Conservation (phyloP, 2,113 vertebrate species). For the Aldabrachelys gigantea region DNA sequence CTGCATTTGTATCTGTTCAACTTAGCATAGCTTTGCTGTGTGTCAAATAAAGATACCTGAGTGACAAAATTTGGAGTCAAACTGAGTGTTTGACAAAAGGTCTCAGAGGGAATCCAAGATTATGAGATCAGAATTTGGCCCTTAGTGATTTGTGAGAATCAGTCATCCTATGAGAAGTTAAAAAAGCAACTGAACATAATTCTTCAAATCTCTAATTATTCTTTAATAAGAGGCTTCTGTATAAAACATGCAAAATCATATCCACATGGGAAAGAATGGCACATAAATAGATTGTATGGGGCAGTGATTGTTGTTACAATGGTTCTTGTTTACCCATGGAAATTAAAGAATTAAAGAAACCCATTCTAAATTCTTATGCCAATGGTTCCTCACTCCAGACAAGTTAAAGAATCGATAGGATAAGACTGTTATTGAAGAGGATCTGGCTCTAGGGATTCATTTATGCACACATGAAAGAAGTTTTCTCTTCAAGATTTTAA, state of each 20-base stretch:
- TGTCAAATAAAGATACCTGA: not conserved
- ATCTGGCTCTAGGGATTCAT: not conserved
- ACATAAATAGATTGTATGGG: not conserved
- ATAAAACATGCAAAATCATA: not conserved
- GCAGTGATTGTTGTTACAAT: not conserved
- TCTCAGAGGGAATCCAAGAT: not conserved
- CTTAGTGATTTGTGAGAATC: not conserved
- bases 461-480: not conserved
- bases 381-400: not conserved
- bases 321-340: not conserved
- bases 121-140: not conserved
- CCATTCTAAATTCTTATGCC: not conserved
- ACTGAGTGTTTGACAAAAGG: not conserved
- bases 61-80: not conserved
- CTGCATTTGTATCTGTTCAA: not conserved
- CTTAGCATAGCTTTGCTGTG: not conserved
- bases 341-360: not conserved
- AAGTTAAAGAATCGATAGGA: not conserved
- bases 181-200: not conserved
- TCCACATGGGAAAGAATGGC: not conserved
- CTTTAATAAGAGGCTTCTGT: not conserved
- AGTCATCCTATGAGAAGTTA: not conserved
- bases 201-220: not conserved
- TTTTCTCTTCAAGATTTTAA: slow-evolving; percentile 27
- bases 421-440: slow-evolving; percentile 9